Base-by-base conservation (phyloP, 1,140 invertebrate genomes). In the Globodera rostochiensis region DNA sequence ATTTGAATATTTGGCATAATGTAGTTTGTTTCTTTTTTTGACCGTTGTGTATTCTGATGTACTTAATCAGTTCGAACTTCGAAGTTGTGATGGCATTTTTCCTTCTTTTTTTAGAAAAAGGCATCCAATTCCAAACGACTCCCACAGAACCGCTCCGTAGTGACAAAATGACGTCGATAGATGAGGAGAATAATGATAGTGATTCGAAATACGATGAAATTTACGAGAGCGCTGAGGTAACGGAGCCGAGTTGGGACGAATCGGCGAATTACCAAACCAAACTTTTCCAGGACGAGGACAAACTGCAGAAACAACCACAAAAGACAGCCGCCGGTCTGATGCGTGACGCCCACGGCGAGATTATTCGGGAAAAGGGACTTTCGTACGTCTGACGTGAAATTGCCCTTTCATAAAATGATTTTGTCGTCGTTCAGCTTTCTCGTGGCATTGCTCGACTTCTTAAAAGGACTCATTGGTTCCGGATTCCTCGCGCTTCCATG, bases 401-500 rank as follows among this genome's bases (percentile, higher is more conserved):
- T 76, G 60, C n/a, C 21, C 8, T 11, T 21, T n/a, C 21, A 50
- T 60, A 45, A 19, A 47, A 6, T 53, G 45, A 15, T 11, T 15
- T 47, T 8, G 46, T 77, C 50, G 4, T 67, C 36, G 66, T 77
- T 15, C 4, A 77, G 79, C 50, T 73, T 46, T 77, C 46, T 36
- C 46, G 73, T 71, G n/a, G 83, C 80, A 4, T 70, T 86, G 6
- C 81, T 86, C 64, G 86, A 86, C 60, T 83, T 86, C 13, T 36
- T 86, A 25, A 86, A 86, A 67, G 82, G 84, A n/a, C 81, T 88
- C 80, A 80, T 88, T 46, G 87, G 87, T 13, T 83, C 87, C 19
- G 87, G 87, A 6, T 88, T 85, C 81, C 77, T 88, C 8, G 77
- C 84, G 1, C 77, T 88, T 46, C 87, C 87, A 21, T 53, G 87